Percentiles rank a stretch among this genome's conserved stretches.
Conservation (phyloP, 2,797 vertebrate species). For the Acanthiza pusilla region DNA sequence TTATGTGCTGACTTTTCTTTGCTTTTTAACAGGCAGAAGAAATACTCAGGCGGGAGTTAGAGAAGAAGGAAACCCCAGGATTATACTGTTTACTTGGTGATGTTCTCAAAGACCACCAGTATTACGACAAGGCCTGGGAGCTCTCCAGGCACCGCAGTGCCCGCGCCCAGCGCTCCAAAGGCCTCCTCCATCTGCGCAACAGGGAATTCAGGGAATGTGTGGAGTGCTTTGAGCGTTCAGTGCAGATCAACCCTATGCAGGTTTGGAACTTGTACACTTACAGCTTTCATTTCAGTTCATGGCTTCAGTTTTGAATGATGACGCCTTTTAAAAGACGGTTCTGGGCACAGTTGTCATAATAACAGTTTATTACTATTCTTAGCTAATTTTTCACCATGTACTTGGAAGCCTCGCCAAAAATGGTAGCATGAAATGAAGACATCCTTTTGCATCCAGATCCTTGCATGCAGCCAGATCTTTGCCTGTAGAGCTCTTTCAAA, state of each 20-base stretch:
- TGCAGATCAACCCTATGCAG: conserved; percentile 90
- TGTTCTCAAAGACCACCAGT: conserved; percentile 85
- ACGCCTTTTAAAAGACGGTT: not conserved
- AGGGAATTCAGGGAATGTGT: conserved; percentile 84
- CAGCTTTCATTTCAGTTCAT: not conserved
- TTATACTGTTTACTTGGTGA: conserved; percentile 94
- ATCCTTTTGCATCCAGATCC: not conserved
- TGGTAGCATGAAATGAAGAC: not conserved
- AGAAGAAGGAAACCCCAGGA: conserved; percentile 85
- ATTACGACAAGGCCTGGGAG: conserved; percentile 92
- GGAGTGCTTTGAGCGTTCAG: conserved; percentile 88
- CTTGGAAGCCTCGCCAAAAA: not conserved
- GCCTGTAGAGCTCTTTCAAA: not conserved
- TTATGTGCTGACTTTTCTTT: not conserved
- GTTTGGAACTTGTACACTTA: conserved; percentile 58
- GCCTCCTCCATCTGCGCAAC: conserved; percentile 86
- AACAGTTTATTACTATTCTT: not conserved
- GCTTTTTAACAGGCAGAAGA: conserved; percentile 84
- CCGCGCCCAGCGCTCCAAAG: conserved; percentile 91
- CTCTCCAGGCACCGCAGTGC: conserved; percentile 85
- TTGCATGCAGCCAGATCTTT: not conserved
- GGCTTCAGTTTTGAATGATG: not conserved
- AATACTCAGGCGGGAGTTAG: conserved; percentile 86
- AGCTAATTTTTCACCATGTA: not conserved
- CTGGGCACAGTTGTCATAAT: not conserved